These are phyloP conservation scores for Pyrrhia umbra DNA, from an alignment of 2,888 invertebrate species.

Conservation along the genomic window DNA sequence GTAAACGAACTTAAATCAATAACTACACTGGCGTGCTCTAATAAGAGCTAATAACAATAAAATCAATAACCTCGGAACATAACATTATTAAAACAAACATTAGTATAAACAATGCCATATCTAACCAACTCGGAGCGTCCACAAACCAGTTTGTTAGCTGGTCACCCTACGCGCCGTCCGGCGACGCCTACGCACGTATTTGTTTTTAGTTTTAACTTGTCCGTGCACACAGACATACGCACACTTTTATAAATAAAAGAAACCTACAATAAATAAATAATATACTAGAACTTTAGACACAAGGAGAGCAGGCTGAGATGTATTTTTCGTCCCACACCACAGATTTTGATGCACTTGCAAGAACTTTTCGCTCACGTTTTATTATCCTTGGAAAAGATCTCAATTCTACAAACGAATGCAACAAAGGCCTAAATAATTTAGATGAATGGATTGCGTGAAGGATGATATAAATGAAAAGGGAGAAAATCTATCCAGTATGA, in stretches of 20 bases:
- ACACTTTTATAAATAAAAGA: slow-evolving; percentile 48
- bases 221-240: slow-evolving; percentile 34
- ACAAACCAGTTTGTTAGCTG: slow-evolving; percentile 58
- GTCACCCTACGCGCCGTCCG: slow-evolving; percentile 48
- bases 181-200: slow-evolving; percentile 68
- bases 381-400: background rate
- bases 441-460: too few relatives aligned
- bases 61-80: slow-evolving; percentile 37
- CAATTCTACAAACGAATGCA: background rate
- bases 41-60: slow-evolving; percentile 37
- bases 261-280: slow-evolving; percentile 35
- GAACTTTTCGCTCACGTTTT: background rate
- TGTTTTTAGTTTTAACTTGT: slow-evolving; percentile 67
- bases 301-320: slow-evolving; percentile 6
- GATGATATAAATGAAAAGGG: background rate
- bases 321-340: slow-evolving; percentile 16
- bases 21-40: background rate
- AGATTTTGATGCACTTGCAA: background rate
- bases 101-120: slow-evolving; percentile 49
- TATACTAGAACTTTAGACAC: slow-evolving; percentile 9
- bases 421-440: background rate
- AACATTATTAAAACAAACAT: slow-evolving; percentile 54
- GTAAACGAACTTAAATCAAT: slow-evolving; percentile 24
- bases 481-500: too few relatives aligned
- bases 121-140: slow-evolving; percentile 29